Evolutionary conservation across 2,888 invertebrate genomes (phyloP).

Genomic region (Abscondita cerata): DNA sequence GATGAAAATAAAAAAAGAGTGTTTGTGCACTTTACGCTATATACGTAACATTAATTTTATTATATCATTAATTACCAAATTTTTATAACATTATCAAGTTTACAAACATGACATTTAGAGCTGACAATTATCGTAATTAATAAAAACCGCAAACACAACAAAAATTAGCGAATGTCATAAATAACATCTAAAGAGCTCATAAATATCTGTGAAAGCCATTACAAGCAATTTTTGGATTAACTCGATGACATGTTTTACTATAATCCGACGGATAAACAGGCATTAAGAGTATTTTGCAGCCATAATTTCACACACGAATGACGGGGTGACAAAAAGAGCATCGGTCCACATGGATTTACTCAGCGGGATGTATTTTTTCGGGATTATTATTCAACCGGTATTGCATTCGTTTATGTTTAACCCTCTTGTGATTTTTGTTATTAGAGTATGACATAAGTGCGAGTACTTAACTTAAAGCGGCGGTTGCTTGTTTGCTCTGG

Average conservation of each 20-base stretch:
- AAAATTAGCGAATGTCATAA: too few species aligned
- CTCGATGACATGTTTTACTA: slow-evolving; percentile 33
- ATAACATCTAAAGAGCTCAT: slow-evolving; percentile 9
- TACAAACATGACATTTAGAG: too few species aligned
- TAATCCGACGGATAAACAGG: slow-evolving; percentile 37
- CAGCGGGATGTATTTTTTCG: slow-evolving; percentile 46
- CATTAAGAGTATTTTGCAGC: slow-evolving; percentile 36
- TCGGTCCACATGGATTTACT: slow-evolving; percentile 48
- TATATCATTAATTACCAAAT: not conserved
- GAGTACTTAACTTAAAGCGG: slow-evolving; percentile 9
- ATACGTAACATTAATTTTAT: too few species aligned
- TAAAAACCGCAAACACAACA: too few species aligned
- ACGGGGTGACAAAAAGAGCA: slow-evolving; percentile 44
- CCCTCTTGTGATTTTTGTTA: too few species aligned
- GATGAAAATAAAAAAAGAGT: too few species aligned
- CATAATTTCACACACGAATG: slow-evolving; percentile 37
- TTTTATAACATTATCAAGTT: slow-evolving; percentile 5
- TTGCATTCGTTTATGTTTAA: too few species aligned
- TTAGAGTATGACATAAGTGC: slow-evolving; percentile 7
- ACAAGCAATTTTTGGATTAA: slow-evolving; percentile 21
- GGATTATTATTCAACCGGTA: not conserved
- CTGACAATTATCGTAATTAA: too few species aligned
- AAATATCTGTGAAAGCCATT: slow-evolving; percentile 20
- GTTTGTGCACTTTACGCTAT: too few species aligned
- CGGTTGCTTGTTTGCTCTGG: not conserved